Conservation (phyloP, 2,113 vertebrate genomes). For the Barnardius zonarius region DNA sequence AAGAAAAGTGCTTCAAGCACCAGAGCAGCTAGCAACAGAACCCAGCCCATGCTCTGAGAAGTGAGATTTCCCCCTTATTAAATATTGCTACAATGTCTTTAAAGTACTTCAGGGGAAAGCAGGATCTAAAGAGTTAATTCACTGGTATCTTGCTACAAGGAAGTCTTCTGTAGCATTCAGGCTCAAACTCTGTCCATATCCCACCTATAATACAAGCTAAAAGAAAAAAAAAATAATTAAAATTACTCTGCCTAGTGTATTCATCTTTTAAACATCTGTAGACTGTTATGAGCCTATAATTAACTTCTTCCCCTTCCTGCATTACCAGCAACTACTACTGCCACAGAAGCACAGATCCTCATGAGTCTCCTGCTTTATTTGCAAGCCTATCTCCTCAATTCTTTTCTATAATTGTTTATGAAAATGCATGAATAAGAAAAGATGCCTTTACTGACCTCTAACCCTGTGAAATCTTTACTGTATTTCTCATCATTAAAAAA, state of each 20-base stretch:
- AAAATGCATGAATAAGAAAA: background rate
- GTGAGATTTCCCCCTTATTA: background rate
- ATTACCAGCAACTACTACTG: background rate
- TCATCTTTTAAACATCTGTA: background rate
- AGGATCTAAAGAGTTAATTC: background rate
- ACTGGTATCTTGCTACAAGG: background rate
- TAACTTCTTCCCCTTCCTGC: background rate
- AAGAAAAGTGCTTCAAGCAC: constrained; percentile 43
- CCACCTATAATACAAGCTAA: background rate
- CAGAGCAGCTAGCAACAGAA: background rate
- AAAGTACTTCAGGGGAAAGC: background rate
- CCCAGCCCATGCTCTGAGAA: background rate
- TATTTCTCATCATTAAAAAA: background rate
- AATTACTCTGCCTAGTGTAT: background rate
- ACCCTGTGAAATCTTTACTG: background rate
- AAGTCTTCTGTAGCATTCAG: background rate
- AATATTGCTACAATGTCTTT: background rate
- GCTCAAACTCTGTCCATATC: background rate
- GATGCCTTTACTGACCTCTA: background rate
- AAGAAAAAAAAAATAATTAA: background rate
- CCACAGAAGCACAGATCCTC: background rate
- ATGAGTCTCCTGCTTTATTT: background rate
- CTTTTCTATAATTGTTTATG: background rate
- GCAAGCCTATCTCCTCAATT: background rate
- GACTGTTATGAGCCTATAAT: background rate